Evolutionary conservation across 2,113 vertebrate species (phyloP).

Genomic region (Zingel zingel): DNA sequence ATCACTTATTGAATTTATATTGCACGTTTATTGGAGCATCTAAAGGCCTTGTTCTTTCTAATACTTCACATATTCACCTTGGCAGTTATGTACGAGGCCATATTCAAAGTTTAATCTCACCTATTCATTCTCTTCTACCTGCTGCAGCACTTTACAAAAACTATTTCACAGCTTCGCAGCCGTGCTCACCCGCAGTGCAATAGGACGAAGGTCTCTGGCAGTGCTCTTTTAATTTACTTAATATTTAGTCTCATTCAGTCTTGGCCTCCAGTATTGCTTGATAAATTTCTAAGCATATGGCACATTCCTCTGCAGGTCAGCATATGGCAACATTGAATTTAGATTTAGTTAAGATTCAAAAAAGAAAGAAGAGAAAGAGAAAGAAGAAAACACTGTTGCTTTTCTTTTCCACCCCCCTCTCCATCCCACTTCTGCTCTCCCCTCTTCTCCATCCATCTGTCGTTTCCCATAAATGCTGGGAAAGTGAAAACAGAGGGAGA

Average conservation of each 20-base stretch:
- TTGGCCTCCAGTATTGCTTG: slow-evolving; percentile 50
- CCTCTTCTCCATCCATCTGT: slow-evolving; percentile 76
- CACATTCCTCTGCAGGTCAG: slow-evolving; percentile 68
- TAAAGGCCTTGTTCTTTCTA: slow-evolving; percentile 19
- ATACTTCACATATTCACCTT: slow-evolving; percentile 36
- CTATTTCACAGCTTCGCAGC: slow-evolving; percentile 29
- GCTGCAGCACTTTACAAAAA: slow-evolving; percentile 43
- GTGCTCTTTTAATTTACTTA: slow-evolving; percentile 49
- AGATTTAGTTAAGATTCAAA: slow-evolving; percentile 63
- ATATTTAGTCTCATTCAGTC: slow-evolving; percentile 48
- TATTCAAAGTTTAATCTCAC: slow-evolving; percentile 45
- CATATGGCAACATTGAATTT: slow-evolving; percentile 70
- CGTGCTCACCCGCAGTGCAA: slow-evolving; percentile 14
- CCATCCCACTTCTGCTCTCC: slow-evolving; percentile 3
- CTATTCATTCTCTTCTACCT: slow-evolving; percentile 35
- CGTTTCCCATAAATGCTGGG: slow-evolving; percentile 48
- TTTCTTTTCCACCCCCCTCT: not conserved
- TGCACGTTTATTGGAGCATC: slow-evolving; percentile 4
- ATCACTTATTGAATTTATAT: slow-evolving; percentile 9
- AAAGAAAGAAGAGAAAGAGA: slow-evolving; percentile 20
- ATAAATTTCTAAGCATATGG: slow-evolving; percentile 73
- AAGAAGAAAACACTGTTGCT: slow-evolving; percentile 17
- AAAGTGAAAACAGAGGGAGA: slow-evolving; percentile 55
- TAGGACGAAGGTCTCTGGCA: slow-evolving; percentile 29
- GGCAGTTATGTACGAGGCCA: slow-evolving; percentile 8